Evolutionary conservation across 2,113 vertebrate species (phyloP).

Genomic region (Penelope pileata): DNA sequence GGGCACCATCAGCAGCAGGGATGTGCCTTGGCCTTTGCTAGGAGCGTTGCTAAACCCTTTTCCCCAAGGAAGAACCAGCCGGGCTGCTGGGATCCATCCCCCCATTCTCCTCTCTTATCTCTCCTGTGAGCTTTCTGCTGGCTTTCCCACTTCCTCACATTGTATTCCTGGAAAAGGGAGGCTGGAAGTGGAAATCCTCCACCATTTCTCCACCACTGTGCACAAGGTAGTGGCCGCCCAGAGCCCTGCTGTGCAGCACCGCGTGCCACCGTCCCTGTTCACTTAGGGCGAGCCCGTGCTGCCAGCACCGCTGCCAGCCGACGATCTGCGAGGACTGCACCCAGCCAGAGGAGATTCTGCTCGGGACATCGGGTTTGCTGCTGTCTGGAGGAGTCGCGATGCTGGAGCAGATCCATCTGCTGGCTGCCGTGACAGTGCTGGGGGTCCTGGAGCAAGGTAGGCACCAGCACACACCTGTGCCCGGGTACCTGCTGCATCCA

Average conservation of each 20-base stretch:
- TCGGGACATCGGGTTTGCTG: neutral
- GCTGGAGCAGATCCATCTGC: conserved; percentile 72
- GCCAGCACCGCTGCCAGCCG: rapidly evolving
- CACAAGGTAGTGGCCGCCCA: rapidly evolving
- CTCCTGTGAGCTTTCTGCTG: neutral
- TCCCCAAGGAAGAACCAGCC: neutral
- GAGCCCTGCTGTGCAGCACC: neutral
- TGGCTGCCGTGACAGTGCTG: conserved; percentile 80
- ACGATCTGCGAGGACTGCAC: neutral
- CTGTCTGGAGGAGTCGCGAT: conserved; percentile 40
- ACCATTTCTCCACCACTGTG: neutral
- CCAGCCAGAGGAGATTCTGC: neutral
- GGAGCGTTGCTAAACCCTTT: neutral
- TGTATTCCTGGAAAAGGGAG: neutral
- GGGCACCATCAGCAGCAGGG: neutral
- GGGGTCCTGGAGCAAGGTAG: conserved; percentile 87
- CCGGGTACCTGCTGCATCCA: no score
- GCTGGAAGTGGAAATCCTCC: neutral
- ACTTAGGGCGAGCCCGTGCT: neutral
- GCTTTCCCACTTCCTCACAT: neutral
- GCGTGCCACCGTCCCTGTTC: neutral
- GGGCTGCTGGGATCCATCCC: neutral
- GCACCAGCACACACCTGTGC: neutral
- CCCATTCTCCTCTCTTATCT: neutral
- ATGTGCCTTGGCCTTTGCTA: neutral